A percentile compares a stretch with the other conserved stretches of the same genome.
These are phyloP conservation scores for Trisateles emortualis DNA, from an alignment of 2,888 invertebrate genomes.

Conservation along the genomic window DNA sequence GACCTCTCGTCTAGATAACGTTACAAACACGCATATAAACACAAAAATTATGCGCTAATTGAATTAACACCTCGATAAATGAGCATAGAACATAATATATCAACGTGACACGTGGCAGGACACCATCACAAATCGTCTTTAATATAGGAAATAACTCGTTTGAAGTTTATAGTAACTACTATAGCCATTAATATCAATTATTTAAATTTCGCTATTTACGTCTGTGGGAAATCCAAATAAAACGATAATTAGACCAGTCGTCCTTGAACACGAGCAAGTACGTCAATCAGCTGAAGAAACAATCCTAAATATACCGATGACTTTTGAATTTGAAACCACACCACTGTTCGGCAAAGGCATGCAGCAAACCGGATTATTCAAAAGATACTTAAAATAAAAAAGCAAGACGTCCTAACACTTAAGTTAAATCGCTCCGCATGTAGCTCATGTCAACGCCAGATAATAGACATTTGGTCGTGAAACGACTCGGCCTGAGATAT, in stretches of 20 bases:
- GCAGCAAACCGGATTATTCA: constrained; percentile 19
- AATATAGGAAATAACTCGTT: constrained; percentile 19
- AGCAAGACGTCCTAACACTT: neutral
- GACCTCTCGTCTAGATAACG: constrained; percentile 34
- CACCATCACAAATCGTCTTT: constrained; percentile 4
- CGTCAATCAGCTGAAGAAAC: neutral
- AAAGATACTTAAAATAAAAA: neutral
- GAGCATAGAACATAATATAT: constrained; percentile 2
- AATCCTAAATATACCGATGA: constrained; percentile 12
- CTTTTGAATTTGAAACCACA: constrained; percentile 18
- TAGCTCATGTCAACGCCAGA: constrained; percentile 17
- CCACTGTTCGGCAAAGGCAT: constrained; percentile 18
- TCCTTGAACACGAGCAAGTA: constrained; percentile 34
- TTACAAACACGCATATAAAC: constrained; percentile 15
- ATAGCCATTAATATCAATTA: constrained; percentile 38
- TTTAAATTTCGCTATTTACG: constrained; percentile 39
- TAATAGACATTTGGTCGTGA: constrained; percentile 11
- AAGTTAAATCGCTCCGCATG: neutral
- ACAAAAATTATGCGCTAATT: constrained; percentile 14
- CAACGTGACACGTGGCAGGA: constrained; percentile 1
- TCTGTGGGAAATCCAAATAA: constrained; percentile 47
- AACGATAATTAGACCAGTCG: constrained; percentile 34
- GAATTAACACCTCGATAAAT: constrained; percentile 12
- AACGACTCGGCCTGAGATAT: constrained; percentile 35
- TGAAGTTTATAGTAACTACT: constrained; percentile 24